A percentile compares a stretch with the other conserved stretches of the same genome.
These are phyloP conservation scores for Calliphora vomitoria DNA, from an alignment of 2,888 invertebrate genomes.

Conservation along the genomic window DNA sequence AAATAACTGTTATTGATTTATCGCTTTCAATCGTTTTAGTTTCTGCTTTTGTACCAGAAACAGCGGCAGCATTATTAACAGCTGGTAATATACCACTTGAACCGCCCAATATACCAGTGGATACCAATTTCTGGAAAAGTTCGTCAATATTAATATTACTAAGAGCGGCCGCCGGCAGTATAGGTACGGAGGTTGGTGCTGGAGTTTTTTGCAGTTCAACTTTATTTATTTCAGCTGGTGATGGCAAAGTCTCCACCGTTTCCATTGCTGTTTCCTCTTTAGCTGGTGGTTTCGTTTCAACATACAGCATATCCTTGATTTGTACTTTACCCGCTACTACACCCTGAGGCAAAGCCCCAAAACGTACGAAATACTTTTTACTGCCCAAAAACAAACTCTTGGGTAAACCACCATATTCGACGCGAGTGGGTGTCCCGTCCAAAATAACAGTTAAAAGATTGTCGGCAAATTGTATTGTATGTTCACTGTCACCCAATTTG, in stretches of 20 bases:
- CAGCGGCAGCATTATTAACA: slow-evolving; percentile 17
- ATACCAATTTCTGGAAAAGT: slow-evolving; percentile 93
- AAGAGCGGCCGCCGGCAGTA: slow-evolving; percentile 81
- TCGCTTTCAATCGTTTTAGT: slow-evolving; percentile 29
- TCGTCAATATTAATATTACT: slow-evolving; percentile 89
- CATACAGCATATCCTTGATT: slow-evolving; percentile 91
- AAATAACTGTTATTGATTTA: not conserved
- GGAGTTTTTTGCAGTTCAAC: slow-evolving; percentile 79
- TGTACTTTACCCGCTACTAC: slow-evolving; percentile 89
- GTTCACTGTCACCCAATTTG: slow-evolving; percentile 89
- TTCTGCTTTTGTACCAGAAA: not conserved
- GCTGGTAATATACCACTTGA: slow-evolving; percentile 66
- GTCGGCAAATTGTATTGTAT: slow-evolving; percentile 92
- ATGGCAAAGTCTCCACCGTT: not conserved
- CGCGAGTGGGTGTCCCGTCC: slow-evolving; percentile 91
- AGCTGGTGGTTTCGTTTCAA: slow-evolving; percentile 80
- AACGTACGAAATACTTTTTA: slow-evolving; percentile 91
- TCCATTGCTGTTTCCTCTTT: slow-evolving; percentile 25
- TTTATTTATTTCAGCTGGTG: slow-evolving; percentile 53
- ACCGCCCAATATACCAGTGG: slow-evolving; percentile 90
- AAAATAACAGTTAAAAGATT: slow-evolving; percentile 90
- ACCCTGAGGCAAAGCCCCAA: slow-evolving; percentile 91
- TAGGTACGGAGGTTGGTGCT: slow-evolving; percentile 69
- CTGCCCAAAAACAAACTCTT: slow-evolving; percentile 91
- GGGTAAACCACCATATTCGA: slow-evolving; percentile 93